Conservation (phyloP, 2,888 invertebrate species). For the Hemaris fuciformis region DNA sequence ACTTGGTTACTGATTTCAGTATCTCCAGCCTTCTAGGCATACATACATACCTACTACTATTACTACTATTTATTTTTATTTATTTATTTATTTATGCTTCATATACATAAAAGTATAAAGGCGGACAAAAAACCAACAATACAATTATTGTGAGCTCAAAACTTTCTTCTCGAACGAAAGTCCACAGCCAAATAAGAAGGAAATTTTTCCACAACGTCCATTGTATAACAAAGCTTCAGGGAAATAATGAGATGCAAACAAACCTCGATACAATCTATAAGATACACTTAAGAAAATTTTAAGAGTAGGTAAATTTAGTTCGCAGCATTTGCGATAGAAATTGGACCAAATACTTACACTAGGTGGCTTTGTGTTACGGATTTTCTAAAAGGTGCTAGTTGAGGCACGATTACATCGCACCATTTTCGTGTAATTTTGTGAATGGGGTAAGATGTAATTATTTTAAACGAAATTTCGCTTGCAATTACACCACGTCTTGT, state of each 20-base stretch:
- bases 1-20: too few species aligned
- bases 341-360: neutral
- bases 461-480: neutral
- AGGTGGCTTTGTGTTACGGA: too few species aligned
- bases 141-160: neutral
- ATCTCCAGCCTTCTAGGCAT: too few species aligned
- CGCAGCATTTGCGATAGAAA: neutral
- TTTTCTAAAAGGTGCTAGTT: neutral
- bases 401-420: neutral
- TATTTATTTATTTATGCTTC: too few species aligned
- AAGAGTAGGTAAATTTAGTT: neutral
- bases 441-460: neutral
- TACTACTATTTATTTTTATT: too few species aligned
- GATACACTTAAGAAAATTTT: neutral
- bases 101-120: too few species aligned
- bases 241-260: neutral
- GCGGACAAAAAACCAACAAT: too few species aligned
- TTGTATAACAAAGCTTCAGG: neutral
- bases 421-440: neutral
- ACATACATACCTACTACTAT: too few species aligned
- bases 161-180: neutral
- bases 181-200: neutral
- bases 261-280: constrained; percentile 3
- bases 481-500: neutral
- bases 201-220: neutral